Base-by-base conservation (phyloP, 2,797 vertebrate genomes). In the Eidolon dupreanum region DNA sequence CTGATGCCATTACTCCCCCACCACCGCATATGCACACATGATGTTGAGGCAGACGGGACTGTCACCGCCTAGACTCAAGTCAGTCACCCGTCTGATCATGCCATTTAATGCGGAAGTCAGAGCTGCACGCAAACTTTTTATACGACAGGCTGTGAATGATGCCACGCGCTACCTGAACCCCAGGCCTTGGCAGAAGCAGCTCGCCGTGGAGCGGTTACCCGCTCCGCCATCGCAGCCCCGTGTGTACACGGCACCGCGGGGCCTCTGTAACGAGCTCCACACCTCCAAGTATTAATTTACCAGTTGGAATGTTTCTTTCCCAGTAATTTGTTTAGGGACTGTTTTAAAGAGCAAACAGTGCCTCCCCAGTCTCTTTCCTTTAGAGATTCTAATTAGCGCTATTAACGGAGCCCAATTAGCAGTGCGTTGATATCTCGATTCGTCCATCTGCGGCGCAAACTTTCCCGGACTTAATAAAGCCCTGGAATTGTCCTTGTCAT, bases 391-490 rank as follows among this genome's bases (percentile, higher is more conserved):
- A 94, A 95, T 95, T 87, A 84, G 73, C 2, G 8, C 61, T 59
- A 38, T 85, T 93, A 93, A 70, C 70, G 6, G 75, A 85, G 88
- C 12, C 96, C 94, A 96, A 85, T 97, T 93, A 97, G 93, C 8
- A 43, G 33, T 8, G 41, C 59, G 53, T 88, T 85, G 78, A 96
- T 61, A 53, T 15, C 53, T 5, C 59, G 61, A 82, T 63, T 51
- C 59, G 78, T 97, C 82, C 78, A 57, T 94, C 88, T 33, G 85
- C 68, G 22, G 26, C 15, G 90, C 43, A 79, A 90, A 83, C 70
- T 70, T 88, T 87, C 74, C n/a, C 6, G 65, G 89, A 94, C 31
- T 89, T 93, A 88, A 88, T 93, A 94, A 92, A 65, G 78, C 94
- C 38, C 57, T 26, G 88, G 77, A 16, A 12, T 28, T 24, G 70